A percentile compares a stretch with the other conserved stretches of the same genome.
Conservation (phyloP, 1,140 invertebrate genomes). For the Sarcophaga bullata region DNA sequence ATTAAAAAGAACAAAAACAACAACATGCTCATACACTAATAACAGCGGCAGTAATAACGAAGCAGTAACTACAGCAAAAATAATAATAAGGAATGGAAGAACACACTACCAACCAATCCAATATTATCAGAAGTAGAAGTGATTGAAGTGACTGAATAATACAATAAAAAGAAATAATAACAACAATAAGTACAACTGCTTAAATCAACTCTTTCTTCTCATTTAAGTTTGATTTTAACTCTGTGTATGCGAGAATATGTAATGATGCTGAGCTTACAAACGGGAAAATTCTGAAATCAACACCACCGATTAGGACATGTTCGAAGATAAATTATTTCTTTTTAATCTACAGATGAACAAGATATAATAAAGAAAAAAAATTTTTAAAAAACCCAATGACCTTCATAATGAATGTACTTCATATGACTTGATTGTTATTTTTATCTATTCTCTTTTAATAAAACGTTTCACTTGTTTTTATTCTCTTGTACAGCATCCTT, state of each 20-base stretch:
- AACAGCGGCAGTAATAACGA: neutral
- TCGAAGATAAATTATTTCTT: too few relatives aligned
- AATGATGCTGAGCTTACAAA: too few relatives aligned
- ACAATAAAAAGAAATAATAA: neutral
- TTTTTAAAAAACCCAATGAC: too few relatives aligned
- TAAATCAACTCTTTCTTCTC: neutral
- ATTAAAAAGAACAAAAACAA: neutral
- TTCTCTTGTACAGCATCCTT: constrained; percentile 25
- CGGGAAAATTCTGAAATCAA: too few relatives aligned
- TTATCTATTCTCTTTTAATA: too few relatives aligned
- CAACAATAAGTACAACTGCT: neutral
- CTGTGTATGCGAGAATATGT: too few relatives aligned
- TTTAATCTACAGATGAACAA: too few relatives aligned
- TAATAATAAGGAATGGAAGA: neutral
- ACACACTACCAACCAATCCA: neutral
- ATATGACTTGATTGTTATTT: too few relatives aligned
- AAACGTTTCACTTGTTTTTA: neutral
- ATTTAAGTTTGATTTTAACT: too few relatives aligned
- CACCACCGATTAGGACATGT: too few relatives aligned
- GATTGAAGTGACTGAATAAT: constrained; percentile 20
- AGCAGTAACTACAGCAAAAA: neutral
- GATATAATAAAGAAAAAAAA: too few relatives aligned
- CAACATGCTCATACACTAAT: neutral
- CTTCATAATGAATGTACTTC: too few relatives aligned
- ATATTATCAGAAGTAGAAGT: neutral